Base-by-base conservation (phyloP, 1,140 invertebrate species). In the Conus betulinus region DNA sequence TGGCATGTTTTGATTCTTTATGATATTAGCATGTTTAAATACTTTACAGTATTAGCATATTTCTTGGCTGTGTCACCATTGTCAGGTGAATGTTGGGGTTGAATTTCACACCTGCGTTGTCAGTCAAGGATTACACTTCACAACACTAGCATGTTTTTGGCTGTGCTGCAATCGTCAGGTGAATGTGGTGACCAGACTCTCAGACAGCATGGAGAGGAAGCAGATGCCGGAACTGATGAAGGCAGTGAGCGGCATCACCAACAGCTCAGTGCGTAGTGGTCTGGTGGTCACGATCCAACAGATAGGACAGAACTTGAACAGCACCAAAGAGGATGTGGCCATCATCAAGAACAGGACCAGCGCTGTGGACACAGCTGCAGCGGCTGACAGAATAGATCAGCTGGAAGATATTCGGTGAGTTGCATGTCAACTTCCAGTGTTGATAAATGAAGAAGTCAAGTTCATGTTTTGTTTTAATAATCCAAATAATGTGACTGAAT, bases 141-240 rank as follows among this genome's bases (percentile, higher is more conserved):
- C 39, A 39, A 39, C 39, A 39, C 39, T 39, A 39, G 39, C 39
- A 39, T 39, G 39, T 39, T 39, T 39, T 39, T 39, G 39, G 39
- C 39, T 39, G 39, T 39, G 39, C 39, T 39, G 39, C 39, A 39
- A 39, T 53, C 10, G 27, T 25, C 52, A 87, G 85, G 7, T 79
- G 52, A 57, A 17, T 23, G 25, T 78, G 7, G 82, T 93, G 81
- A 88, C 89, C 51, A 55, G 76, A 27, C 39, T 91, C 17, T 88
- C 91, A 11, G 74, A 83, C 10, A 88, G 91, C 25, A 79, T 92
- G 39, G 84, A 90, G 57, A 74, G 79, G 1, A 87, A 55, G 60
- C 86, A 86, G n/a, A 87, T 91, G 10, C 39, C 74, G 17, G 87
- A 85, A 7, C 82, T 93, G 74, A 25, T 90, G 63, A 83, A 88